Evolutionary conservation across 2,113 vertebrate species (phyloP).

Genomic region (Synodontis membranacea): DNA sequence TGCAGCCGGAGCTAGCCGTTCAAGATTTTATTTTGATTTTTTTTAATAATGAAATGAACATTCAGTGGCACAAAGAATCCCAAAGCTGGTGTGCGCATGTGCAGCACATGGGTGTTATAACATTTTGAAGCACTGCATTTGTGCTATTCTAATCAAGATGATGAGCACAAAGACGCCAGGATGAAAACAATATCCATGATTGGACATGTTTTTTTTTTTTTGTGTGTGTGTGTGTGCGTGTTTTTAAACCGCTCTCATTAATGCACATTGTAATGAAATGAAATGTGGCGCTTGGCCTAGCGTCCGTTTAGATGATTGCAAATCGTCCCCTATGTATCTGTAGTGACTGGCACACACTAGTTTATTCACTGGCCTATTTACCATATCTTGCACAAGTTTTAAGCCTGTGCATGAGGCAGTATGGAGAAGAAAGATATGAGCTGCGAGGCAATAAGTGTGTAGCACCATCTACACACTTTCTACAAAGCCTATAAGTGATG

Average conservation of each 20-base stretch:
- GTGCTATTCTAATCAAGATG: constrained; percentile 29
- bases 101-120: not conserved
- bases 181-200: constrained; percentile 39
- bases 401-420: not conserved
- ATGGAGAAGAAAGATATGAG: not conserved
- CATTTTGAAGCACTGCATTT: not conserved
- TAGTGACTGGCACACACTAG: not conserved
- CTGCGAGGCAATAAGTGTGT: not conserved
- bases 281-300: not conserved
- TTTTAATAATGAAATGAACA: not conserved
- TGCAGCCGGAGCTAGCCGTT: no score
- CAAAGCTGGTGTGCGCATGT: not conserved
- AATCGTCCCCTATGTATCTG: not conserved
- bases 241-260: constrained; percentile 23
- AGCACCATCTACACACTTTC: not conserved
- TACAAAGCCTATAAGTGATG: not conserved
- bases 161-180: constrained; percentile 7
- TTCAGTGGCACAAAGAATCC: not conserved
- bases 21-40: not conserved
- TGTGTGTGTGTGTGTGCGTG: no score
- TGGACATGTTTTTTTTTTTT: not conserved
- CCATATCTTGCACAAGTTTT: not conserved
- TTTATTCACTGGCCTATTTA: constrained; percentile 8
- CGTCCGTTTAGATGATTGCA: constrained; percentile 28
- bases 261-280: constrained; percentile 17